Evolutionary conservation across 2,113 vertebrate genomes (phyloP), one percentile per base, ranked within the genome.

Genomic region (Lutjanus erythropterus): DNA sequence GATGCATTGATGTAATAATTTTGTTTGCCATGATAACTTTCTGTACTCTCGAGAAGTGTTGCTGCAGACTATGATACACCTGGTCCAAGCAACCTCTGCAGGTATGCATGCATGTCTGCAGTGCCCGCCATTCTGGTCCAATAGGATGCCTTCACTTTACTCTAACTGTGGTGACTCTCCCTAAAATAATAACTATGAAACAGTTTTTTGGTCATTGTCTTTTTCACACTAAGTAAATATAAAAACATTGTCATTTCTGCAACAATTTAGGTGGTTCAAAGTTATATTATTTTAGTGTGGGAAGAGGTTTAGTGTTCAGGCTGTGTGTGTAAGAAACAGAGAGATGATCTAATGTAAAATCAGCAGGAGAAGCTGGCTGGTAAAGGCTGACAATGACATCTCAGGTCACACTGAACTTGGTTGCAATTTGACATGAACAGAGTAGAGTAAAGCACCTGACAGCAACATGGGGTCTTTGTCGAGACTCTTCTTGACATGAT

Each of bases 381-480:
- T 55, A 21, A 33, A 23, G 35, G 16, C 31, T 42, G 55, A 31
- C 9, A 31, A 23, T 16, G 8, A 49, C 23, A 39, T 18, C 27
- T 50, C 49, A 56, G 70, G 73, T 79, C 69, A 58, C 33, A 9
- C 1, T 44, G 68, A 80, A 64, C 76, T 59, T 11, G 29, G 52
- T 55, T 53, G 35, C 46, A 23, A 80, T 70, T 69, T 16, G 18
- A 41, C 15, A n/a, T 27, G 47, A 77, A 23, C 2, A 18, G 15
- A 31, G 11, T 4, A 21, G 29, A 46, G 55, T 3, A 9, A 46
- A 33, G 58, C 55, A 99, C 98, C 98, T 95, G 98, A 98, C 33
- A 99, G 93, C 86, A 99, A 93, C 95, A 99, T 96, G 59, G 96
- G 96, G 90, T 99, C 98, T 89, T 96, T 97, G 84, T 96, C 96